A percentile compares a stretch with the other conserved stretches of the same genome.
phyloP scores from a whole-genome alignment of 1,140 invertebrate species.

The Acromyrmex charruanus region DNA sequence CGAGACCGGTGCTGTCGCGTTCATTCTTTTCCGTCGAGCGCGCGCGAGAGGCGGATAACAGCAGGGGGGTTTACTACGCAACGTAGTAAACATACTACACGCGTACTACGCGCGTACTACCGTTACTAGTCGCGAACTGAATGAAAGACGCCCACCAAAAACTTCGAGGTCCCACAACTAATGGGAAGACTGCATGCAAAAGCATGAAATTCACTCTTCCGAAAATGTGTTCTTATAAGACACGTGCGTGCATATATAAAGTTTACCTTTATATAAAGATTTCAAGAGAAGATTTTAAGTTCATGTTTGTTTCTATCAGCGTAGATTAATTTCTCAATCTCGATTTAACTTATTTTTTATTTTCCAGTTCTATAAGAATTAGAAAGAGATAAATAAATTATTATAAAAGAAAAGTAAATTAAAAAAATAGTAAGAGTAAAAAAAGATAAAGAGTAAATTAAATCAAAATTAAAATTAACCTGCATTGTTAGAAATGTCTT shows the following conservation, averaged over 20 bases:
- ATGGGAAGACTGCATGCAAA: background rate
- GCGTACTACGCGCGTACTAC: slow-evolving; percentile 50
- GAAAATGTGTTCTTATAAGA: background rate
- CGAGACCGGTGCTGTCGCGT: background rate
- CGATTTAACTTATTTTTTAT: no score
- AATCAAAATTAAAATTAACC: no score
- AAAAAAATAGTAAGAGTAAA: no score
- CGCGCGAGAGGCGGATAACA: slow-evolving; percentile 3
- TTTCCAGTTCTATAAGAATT: no score
- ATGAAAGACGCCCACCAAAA: slow-evolving; percentile 26
- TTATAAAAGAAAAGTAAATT: no score
- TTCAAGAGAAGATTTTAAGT: background rate
- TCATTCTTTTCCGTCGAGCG: slow-evolving; percentile 26
- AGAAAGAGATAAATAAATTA: no score
- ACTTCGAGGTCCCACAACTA: background rate
- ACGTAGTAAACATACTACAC: slow-evolving; percentile 46
- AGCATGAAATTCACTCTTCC: background rate
- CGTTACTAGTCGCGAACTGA: slow-evolving; percentile 6
- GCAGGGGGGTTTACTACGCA: slow-evolving; percentile 13
- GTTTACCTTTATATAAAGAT: background rate
- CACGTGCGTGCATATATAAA: background rate
- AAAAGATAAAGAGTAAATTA: no score
- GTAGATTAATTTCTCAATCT: no score
- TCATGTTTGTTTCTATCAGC: background rate
- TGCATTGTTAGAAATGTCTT: no score